A percentile compares a stretch with the other conserved stretches of the same genome.
These are phyloP conservation scores for Chrysaora quinquecirrha DNA, from an alignment of 30 jellyfish, hydroid and myxozoan species.

Conservation along the genomic window DNA sequence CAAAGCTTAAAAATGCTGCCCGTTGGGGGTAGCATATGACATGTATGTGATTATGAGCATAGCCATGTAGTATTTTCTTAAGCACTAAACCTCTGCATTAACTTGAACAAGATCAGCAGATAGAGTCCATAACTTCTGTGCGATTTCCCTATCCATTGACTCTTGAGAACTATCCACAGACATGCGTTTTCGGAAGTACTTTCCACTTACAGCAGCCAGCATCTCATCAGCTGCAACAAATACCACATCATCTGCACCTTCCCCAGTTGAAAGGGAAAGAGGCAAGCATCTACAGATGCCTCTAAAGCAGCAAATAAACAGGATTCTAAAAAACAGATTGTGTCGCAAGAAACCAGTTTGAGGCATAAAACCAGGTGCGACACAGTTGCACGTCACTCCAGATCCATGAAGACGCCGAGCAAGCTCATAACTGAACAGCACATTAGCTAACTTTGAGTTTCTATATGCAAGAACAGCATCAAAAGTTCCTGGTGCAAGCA, in stretches of 20 bases:
- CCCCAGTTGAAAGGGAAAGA: slow-evolving; percentile 40
- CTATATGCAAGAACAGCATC: slow-evolving; percentile 67
- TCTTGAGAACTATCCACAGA: slow-evolving; percentile 57
- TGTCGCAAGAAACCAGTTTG: slow-evolving; percentile 54
- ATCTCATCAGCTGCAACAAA: slow-evolving; percentile 63
- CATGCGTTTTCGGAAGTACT: slow-evolving; percentile 50
- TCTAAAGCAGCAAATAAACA: slow-evolving; percentile 56
- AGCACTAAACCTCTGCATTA: not conserved
- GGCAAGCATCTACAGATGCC: slow-evolving; percentile 73
- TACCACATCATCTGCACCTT: slow-evolving; percentile 67
- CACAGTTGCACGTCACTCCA: slow-evolving; percentile 68
- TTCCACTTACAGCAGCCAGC: slow-evolving; percentile 69
- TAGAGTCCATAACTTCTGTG: slow-evolving; percentile 66
- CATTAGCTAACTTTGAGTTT: slow-evolving; percentile 74
- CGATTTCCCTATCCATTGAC: slow-evolving; percentile 75
- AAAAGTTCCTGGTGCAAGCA: slow-evolving; percentile 74
- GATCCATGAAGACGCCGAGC: slow-evolving; percentile 67
- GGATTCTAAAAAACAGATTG: slow-evolving; percentile 27
- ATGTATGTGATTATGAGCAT: too few relatives aligned
- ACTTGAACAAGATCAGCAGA: slow-evolving; percentile 55
- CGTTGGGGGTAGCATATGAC: too few relatives aligned
- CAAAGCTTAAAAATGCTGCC: too few relatives aligned
- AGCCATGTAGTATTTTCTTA: too few relatives aligned
- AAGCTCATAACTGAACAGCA: slow-evolving; percentile 61
- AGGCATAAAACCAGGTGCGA: slow-evolving; percentile 73